Evolutionary conservation across 2,797 vertebrate species (phyloP).

Genomic region (Tenualosa thibaudeaui): DNA sequence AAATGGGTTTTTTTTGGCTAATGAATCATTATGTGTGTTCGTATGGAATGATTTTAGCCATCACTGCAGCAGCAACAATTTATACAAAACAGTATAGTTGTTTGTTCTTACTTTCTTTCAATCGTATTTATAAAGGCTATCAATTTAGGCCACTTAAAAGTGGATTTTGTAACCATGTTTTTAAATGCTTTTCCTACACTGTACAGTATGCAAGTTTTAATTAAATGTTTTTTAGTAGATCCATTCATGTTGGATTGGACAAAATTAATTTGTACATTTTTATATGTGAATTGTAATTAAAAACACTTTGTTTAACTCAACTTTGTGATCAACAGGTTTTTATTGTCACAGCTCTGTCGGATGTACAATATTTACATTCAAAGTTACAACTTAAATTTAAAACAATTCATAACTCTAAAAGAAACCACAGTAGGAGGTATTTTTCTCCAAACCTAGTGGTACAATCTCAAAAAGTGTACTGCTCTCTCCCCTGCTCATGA

Average conservation of each 20-base stretch:
- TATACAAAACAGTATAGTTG: background rate
- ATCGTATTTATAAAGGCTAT: background rate
- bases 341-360: background rate
- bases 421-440: background rate
- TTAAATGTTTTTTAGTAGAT: background rate
- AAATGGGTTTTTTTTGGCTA: background rate
- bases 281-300: constrained; percentile 8
- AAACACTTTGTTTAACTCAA: background rate
- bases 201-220: background rate
- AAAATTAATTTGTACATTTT: constrained; percentile 6
- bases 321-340: background rate
- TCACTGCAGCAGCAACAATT: background rate
- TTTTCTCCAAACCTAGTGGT: too few species aligned
- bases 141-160: background rate
- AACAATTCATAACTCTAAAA: background rate
- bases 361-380: background rate
- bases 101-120: background rate
- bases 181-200: background rate
- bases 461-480: too few species aligned
- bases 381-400: background rate
- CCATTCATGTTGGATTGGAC: background rate
- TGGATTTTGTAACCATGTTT: background rate
- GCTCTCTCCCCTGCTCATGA: too few species aligned
- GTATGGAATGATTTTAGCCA: background rate
- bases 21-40: background rate